phyloP scores from a whole-genome alignment of 2,797 vertebrate genomes.

The Sebastes cheni region DNA sequence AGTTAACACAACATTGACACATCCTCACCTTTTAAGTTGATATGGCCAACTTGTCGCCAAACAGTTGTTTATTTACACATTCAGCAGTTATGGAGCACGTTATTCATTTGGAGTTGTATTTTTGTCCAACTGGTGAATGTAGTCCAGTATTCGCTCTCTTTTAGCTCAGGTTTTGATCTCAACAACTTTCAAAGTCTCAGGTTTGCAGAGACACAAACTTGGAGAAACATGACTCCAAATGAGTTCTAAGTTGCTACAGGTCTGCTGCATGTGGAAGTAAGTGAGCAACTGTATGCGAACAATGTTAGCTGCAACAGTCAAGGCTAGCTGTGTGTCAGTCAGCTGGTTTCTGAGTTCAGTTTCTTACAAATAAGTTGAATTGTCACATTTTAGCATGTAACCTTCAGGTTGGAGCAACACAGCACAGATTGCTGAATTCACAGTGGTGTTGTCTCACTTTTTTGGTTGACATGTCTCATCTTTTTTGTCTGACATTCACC shows the following conservation, averaged over 20 bases:
- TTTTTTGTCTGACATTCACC: slow-evolving; percentile 52
- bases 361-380: not conserved
- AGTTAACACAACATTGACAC: not conserved
- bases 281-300: too few species aligned
- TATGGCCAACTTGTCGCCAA: not conserved
- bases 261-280: not conserved
- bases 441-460: slow-evolving; percentile 13
- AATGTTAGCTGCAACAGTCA: too few species aligned
- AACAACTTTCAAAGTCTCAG: too few species aligned
- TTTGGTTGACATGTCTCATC: slow-evolving; percentile 29
- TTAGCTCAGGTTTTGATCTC: too few species aligned
- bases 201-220: not conserved
- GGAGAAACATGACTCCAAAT: not conserved
- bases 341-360: not conserved
- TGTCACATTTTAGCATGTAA: not conserved
- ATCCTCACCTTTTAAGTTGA: not conserved
- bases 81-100: not conserved
- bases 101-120: not conserved
- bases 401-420: not conserved
- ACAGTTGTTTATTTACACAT: not conserved
- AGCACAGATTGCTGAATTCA: not conserved
- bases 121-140: not conserved
- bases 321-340: too few species aligned
- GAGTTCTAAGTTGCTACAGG: not conserved
- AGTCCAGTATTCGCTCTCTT: too few species aligned